These are phyloP conservation scores for Fratercula arctica DNA, from an alignment of 2,797 vertebrate genomes.

Conservation along the genomic window DNA sequence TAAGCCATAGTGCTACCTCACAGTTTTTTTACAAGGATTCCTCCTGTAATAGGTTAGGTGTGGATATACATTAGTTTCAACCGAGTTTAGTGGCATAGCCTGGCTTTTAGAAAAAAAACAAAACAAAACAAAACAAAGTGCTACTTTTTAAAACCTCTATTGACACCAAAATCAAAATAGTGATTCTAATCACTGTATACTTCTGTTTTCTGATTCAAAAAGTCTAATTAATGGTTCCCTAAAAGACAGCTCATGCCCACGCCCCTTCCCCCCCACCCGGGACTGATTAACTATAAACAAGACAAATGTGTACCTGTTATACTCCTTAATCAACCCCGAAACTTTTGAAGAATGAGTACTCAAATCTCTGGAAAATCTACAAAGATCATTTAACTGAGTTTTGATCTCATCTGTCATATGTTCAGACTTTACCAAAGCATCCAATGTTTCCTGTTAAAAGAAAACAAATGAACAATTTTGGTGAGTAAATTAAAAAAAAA, in stretches of 20 bases:
- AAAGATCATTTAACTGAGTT: constrained; percentile 92
- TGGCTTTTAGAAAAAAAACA: neutral
- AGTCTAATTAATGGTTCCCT: neutral
- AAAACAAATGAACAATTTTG: neutral
- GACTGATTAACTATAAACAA: neutral
- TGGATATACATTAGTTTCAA: neutral
- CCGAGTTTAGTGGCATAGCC: neutral
- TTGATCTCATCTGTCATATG: constrained; percentile 89
- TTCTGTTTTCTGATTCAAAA: neutral
- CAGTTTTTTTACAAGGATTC: neutral
- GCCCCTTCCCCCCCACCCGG: accelerated
- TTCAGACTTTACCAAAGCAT: constrained; percentile 88
- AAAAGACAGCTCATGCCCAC: neutral
- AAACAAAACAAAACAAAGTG: too few species aligned
- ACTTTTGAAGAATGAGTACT: constrained; percentile 88
- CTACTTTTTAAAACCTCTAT: neutral
- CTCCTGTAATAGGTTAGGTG: neutral
- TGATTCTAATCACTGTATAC: neutral
- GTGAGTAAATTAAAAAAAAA: neutral
- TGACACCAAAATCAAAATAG: neutral
- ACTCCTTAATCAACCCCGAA: constrained; percentile 93
- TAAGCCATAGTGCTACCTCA: neutral
- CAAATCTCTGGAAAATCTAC: constrained; percentile 93
- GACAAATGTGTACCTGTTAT: constrained; percentile 86
- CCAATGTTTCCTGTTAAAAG: constrained; percentile 84